Conservation (phyloP, 2,888 invertebrate genomes). For the Kryphioiulus occultus region DNA sequence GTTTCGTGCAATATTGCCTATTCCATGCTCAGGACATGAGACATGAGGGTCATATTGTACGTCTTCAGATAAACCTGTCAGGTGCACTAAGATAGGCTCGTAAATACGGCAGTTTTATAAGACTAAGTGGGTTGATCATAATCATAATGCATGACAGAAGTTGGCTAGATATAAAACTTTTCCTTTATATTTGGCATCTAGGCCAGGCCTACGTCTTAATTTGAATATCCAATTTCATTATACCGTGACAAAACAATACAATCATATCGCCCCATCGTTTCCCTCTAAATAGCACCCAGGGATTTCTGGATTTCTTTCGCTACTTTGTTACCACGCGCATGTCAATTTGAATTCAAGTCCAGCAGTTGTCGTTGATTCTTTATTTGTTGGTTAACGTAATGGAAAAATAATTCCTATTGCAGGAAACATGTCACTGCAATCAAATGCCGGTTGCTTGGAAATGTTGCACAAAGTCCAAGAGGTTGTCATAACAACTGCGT, state of each 20-base stretch:
- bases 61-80: not conserved
- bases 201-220: not conserved
- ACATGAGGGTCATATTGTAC: not conserved
- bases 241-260: not conserved
- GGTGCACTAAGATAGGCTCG: not conserved
- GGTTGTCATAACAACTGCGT: conserved; percentile 39
- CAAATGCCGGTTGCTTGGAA: not conserved
- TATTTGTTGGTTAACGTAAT: conserved; percentile 25
- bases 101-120: not conserved
- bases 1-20: not conserved
- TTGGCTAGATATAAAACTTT: not conserved
- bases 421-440: conserved; percentile 14
- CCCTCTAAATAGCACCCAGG: not conserved
- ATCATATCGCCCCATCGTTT: not conserved
- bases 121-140: not conserved
- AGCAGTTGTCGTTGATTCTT: not conserved
- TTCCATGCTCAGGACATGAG: no score
- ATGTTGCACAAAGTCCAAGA: not conserved
- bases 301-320: not conserved
- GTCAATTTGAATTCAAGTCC: not conserved
- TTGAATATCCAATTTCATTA: not conserved
- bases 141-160: conserved; percentile 13
- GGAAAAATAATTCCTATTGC: not conserved
- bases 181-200: not conserved
- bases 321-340: not conserved